phyloP scores from a whole-genome alignment of 1,140 invertebrate species.

The Hycleus phaleratus region DNA sequence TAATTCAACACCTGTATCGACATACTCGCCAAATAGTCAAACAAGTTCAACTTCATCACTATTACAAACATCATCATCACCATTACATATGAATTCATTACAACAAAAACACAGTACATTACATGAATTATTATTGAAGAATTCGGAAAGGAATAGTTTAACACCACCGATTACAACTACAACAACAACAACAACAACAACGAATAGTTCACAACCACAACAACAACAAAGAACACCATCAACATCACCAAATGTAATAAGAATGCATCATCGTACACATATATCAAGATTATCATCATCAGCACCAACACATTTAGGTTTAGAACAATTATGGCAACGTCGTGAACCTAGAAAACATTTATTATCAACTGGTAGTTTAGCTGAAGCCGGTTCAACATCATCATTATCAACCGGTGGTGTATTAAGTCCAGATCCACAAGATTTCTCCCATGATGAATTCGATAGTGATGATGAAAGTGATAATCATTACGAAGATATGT shows the following conservation, averaged over 20 bases:
- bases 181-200: neutral
- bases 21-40: slow-evolving; percentile 51
- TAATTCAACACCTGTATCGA: slow-evolving; percentile 39
- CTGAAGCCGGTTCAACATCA: slow-evolving; percentile 79
- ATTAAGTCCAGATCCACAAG: slow-evolving; percentile 70
- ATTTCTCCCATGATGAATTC: slow-evolving; percentile 72
- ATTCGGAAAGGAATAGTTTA: slow-evolving; percentile 1
- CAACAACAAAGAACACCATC: slow-evolving; percentile 1
- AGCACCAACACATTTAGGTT: slow-evolving; percentile 70
- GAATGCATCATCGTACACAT: slow-evolving; percentile 37
- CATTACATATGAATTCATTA: slow-evolving; percentile 30
- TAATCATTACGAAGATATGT: slow-evolving; percentile 79
- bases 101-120: slow-evolving; percentile 47
- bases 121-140: slow-evolving; percentile 61
- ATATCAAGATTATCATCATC: slow-evolving; percentile 68
- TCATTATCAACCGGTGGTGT: slow-evolving; percentile 75
- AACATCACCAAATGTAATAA: slow-evolving; percentile 8
- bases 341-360: slow-evolving; percentile 78
- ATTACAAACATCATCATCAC: slow-evolving; percentile 42
- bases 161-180: slow-evolving; percentile 18
- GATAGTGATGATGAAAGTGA: slow-evolving; percentile 71
- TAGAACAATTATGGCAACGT: slow-evolving; percentile 76
- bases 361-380: slow-evolving; percentile 76
- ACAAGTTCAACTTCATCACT: slow-evolving; percentile 50
- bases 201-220: neutral